Percentiles rank a stretch among this genome's conserved stretches.
phyloP scores from a whole-genome alignment of 2,797 vertebrate genomes.

The Brotula barbata region DNA sequence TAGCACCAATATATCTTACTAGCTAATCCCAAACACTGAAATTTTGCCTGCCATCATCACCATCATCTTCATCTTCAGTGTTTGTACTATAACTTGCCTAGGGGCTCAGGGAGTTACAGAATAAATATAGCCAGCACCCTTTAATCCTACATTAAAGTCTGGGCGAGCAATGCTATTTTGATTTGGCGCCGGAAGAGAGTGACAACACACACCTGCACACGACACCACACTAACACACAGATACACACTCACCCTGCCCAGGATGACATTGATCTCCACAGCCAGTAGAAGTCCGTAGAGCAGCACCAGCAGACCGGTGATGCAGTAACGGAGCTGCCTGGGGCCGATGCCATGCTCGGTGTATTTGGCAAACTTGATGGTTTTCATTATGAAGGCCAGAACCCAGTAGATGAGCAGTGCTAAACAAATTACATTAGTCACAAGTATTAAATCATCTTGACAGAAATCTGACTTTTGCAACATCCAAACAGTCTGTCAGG shows the following conservation, averaged over 20 bases:
- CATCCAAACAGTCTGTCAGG: no score
- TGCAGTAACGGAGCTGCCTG: slow-evolving; percentile 93
- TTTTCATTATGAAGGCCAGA: slow-evolving; percentile 93
- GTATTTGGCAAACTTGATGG: slow-evolving; percentile 97
- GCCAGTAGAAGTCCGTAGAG: slow-evolving; percentile 93
- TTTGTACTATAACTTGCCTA: neutral
- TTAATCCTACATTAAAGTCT: no score
- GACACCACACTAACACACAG: neutral
- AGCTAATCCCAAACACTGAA: no score
- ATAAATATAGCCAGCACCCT: neutral
- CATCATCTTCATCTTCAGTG: no score
- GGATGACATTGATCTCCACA: slow-evolving; percentile 96
- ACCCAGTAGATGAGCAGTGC: slow-evolving; percentile 95
- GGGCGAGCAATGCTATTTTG: no score
- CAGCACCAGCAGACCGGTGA: slow-evolving; percentile 89
- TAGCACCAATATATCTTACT: no score
- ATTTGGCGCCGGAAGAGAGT: no score
- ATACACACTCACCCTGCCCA: slow-evolving; percentile 85
- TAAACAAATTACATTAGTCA: slow-evolving; percentile 58
- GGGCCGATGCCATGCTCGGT: slow-evolving; percentile 90
- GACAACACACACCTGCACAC: neutral
- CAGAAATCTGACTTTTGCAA: slow-evolving; percentile 3
- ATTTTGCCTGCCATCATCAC: no score
- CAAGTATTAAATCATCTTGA: neutral
- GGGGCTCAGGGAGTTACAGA: neutral